A percentile compares a stretch with the other conserved stretches of the same genome.
Evolutionary conservation across 2,888 invertebrate genomes (phyloP).

Genomic region (Vandiemenella viatica): DNA sequence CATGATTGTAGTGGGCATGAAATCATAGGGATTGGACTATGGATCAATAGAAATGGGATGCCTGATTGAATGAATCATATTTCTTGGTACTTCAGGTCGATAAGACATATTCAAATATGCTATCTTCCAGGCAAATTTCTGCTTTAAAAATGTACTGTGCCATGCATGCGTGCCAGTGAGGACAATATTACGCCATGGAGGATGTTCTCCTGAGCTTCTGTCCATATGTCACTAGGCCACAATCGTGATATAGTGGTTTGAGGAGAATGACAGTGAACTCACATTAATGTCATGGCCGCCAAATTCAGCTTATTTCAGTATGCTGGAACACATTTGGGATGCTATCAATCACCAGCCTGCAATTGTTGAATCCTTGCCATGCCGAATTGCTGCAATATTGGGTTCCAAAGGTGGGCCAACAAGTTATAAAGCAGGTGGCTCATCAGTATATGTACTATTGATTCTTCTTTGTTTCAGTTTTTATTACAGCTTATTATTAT

Average conservation of each 20-base stretch:
- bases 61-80: neutral
- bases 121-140: neutral
- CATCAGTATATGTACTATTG: too few species aligned
- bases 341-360: neutral
- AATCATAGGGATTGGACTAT: too few species aligned
- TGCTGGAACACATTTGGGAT: neutral
- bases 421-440: too few species aligned
- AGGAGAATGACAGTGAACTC: too few species aligned
- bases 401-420: too few species aligned
- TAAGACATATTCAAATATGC: neutral
- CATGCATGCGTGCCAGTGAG: neutral
- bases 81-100: neutral
- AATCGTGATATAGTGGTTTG: too few species aligned
- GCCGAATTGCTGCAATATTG: neutral
- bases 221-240: too few species aligned
- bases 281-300: too few species aligned
- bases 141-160: neutral
- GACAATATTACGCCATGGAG: neutral
- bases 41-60: too few species aligned
- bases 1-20: neutral
- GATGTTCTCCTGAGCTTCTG: neutral
- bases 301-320: too few species aligned
- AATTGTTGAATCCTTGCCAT: neutral
- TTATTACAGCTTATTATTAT: too few species aligned
- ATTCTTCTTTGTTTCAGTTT: too few species aligned